Conservation (phyloP, 2,888 invertebrate genomes). For the Eulithis prunata region DNA sequence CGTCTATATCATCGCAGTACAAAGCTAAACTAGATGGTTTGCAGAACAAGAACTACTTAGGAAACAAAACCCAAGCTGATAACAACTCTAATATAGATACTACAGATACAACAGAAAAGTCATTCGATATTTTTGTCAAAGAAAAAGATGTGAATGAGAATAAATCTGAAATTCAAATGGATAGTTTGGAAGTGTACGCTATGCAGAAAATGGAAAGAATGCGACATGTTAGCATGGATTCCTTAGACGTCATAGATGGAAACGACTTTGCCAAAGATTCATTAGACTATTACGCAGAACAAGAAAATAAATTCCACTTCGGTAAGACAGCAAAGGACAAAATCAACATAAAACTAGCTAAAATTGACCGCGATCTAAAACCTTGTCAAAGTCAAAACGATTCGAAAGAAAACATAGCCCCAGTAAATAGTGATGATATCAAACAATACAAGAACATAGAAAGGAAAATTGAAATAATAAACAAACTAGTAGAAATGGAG, state of each 20-base stretch:
- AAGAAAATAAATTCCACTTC: conserved; percentile 66
- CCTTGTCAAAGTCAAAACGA: conserved; percentile 58
- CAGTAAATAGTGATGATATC: conserved; percentile 78
- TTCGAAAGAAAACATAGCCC: conserved; percentile 73
- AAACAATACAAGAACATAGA: conserved; percentile 87
- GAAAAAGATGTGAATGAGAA: conserved; percentile 85
- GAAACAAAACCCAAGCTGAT: conserved; percentile 66
- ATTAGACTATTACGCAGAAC: conserved; percentile 77
- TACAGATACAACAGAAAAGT: conserved; percentile 76
- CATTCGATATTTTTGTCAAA: conserved; percentile 85
- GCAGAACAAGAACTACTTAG: conserved; percentile 74
- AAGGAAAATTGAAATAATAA: conserved; percentile 88
- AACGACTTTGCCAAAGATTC: conserved; percentile 79
- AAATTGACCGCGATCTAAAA: conserved; percentile 54
- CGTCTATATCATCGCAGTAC: conserved; percentile 79
- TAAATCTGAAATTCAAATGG: conserved; percentile 86
- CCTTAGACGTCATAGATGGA: conserved; percentile 76
- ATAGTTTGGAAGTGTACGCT: conserved; percentile 84
- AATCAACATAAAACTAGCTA: conserved; percentile 63
- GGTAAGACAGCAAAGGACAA: conserved; percentile 67
- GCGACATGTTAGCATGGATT: conserved; percentile 80
- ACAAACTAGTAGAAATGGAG: conserved; percentile 88
- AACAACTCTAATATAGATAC: conserved; percentile 72
- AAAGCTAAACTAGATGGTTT: conserved; percentile 81
- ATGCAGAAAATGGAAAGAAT: conserved; percentile 74